Evolutionary conservation across 1,140 invertebrate genomes (phyloP), one percentile per base, ranked within the genome.

Genomic region (Mizuhopecten yessoensis): DNA sequence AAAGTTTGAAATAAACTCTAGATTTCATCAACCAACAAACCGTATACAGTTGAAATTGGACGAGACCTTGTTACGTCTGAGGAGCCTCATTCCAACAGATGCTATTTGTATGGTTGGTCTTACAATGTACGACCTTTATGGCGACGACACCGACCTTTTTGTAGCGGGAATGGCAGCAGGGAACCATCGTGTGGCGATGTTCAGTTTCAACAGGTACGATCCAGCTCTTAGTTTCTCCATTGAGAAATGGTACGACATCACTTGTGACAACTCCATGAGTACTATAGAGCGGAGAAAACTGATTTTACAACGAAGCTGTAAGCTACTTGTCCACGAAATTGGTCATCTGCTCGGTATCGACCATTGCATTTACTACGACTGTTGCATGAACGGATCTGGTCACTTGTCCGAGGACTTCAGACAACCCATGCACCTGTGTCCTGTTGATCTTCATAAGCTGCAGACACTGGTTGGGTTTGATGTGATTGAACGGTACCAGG

Each of bases 341-440:
- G 92, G 94, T 20, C 96, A 96, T 86, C 87, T 96, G 87, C 91
- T 96, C 23, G 96, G 96, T 11, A 90, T 96, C 13, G 95, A 93
- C 87, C 96, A 96, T 90, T 96, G 96, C 91, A 94, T 95, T 11
- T 96, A 93, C 89, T 96, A 92, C 57, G 94, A 94, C 89, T 96
- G 96, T 88, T 96, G 95, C 90, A 96, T 96, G 96, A 96, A 96
- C 92, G 96, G 96, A 13, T 95, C 94, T 13, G 96, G 95, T 15
- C 95, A 96, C 92, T 90, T 96, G 87, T 86, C 86, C 33, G 96
- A 96, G 91, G 96, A 96, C 88, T 96, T 96, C 88, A 42, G 92
- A 13, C 96, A 96, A 89, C 94, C 96, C 2, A 95, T 96, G 94
- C 94, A 95, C 90, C 91, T 96, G 29, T 96, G 95, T 94, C 96